Conservation (phyloP, 1,140 invertebrate genomes). For the Listronotus bonariensis region DNA sequence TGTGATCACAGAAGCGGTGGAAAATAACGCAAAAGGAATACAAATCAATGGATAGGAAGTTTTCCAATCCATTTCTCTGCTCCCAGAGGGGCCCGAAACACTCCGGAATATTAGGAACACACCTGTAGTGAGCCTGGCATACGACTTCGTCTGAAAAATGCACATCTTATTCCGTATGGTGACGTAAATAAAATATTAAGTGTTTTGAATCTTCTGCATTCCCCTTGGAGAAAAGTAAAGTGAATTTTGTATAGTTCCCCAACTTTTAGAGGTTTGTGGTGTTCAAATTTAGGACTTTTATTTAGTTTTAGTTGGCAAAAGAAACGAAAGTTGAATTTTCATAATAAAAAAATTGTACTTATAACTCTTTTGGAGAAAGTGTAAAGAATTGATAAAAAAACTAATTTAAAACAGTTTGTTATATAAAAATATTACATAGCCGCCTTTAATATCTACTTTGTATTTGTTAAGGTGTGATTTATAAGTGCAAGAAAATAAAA, state of each 20-base stretch:
- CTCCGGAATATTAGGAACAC: constrained; percentile 46
- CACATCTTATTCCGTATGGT: constrained; percentile 18
- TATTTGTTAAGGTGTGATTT: too few relatives aligned
- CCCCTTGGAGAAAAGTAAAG: background rate
- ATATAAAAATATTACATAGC: too few relatives aligned
- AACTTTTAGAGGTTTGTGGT: background rate
- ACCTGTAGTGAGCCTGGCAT: constrained; percentile 34
- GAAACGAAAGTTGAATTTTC: too few relatives aligned
- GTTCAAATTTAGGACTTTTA: too few relatives aligned
- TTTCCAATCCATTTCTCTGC: constrained; percentile 53
- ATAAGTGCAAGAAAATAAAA: too few relatives aligned
- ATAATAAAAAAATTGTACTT: too few relatives aligned
- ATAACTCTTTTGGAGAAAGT: too few relatives aligned
- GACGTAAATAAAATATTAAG: constrained; percentile 27
- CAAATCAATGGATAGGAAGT: constrained; percentile 55
- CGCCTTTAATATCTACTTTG: too few relatives aligned
- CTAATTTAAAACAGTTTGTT: too few relatives aligned
- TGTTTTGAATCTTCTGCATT: constrained; percentile 5
- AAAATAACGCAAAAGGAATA: constrained; percentile 44
- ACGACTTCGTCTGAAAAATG: constrained; percentile 18
- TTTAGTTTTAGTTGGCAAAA: too few relatives aligned
- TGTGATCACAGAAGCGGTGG: constrained; percentile 41
- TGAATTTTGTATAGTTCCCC: too few relatives aligned
- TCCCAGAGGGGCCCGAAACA: constrained; percentile 45
- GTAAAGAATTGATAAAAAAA: too few relatives aligned